Evolutionary conservation across 2,113 vertebrate species (phyloP).

Genomic region (Acrocephalus kingi): DNA sequence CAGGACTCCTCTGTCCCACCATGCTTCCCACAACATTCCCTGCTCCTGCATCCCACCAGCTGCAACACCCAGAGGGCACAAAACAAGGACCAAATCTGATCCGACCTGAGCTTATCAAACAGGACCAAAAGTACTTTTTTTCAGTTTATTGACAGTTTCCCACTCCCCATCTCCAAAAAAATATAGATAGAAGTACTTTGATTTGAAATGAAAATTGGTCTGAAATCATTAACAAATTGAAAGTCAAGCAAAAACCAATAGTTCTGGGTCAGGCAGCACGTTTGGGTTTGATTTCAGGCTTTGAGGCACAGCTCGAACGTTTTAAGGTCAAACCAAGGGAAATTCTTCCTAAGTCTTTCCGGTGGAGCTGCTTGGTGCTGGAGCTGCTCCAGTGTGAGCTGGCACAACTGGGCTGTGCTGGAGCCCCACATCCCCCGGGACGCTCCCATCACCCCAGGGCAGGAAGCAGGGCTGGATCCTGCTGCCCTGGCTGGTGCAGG

Average conservation of each 20-base stretch:
- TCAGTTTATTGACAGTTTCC: background rate
- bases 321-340: constrained; percentile 43
- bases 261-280: background rate
- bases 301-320: background rate
- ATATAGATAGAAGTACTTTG: background rate
- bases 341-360: background rate
- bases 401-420: fast-evolving
- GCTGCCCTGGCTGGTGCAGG: fast-evolving
- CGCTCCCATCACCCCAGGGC: fast-evolving
- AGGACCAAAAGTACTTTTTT: background rate
- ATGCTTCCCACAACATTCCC: background rate
- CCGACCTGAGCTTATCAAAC: background rate
- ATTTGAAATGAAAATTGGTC: constrained; percentile 27
- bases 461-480: fast-evolving
- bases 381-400: fast-evolving
- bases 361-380: background rate
- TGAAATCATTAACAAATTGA: background rate
- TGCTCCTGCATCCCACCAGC: background rate
- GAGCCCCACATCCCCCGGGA: fast-evolving
- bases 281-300: constrained; percentile 10
- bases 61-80: background rate
- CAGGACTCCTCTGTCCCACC: background rate
- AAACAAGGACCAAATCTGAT: background rate
- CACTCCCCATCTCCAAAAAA: background rate
- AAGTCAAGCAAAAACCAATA: background rate